Conservation (phyloP, 1,140 invertebrate species). For the Holcopasites calliopsidis region DNA sequence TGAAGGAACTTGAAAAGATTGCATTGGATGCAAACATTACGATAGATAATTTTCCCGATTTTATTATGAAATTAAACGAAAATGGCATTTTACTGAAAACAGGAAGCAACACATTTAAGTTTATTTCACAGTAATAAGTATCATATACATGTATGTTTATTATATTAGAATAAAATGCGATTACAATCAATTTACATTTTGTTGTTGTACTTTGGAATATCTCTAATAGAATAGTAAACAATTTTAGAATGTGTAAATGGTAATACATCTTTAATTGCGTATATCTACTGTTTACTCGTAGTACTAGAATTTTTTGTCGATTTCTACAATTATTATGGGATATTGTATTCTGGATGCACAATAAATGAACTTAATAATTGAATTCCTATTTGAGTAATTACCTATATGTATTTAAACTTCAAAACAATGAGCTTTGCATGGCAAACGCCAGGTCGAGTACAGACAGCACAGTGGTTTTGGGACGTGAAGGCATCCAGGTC, state of each 20-base stretch:
- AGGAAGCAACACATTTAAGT: slow-evolving; percentile 88
- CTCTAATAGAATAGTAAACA: too few relatives aligned
- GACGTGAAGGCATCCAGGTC: slow-evolving; percentile 50
- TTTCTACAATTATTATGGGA: background rate
- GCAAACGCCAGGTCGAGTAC: slow-evolving; percentile 55
- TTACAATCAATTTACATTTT: too few relatives aligned
- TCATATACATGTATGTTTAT: background rate
- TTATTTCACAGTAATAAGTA: slow-evolving; percentile 66
- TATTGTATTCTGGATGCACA: background rate
- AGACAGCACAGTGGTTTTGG: slow-evolving; percentile 46
- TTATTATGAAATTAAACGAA: slow-evolving; percentile 89
- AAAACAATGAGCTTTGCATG: slow-evolving; percentile 61
- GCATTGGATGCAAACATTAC: slow-evolving; percentile 83
- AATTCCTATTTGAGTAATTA: background rate
- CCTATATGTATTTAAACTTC: slow-evolving; percentile 51
- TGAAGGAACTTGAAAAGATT: slow-evolving; percentile 87
- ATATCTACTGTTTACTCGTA: too few relatives aligned
- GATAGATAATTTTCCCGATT: slow-evolving; percentile 81
- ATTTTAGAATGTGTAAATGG: too few relatives aligned
- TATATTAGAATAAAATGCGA: too few relatives aligned
- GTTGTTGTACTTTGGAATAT: too few relatives aligned
- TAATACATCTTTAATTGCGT: too few relatives aligned
- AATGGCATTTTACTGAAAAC: slow-evolving; percentile 93
- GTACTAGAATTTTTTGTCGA: too few relatives aligned
- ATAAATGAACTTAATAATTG: background rate